Evolutionary conservation across 2,888 invertebrate species (phyloP), one percentile per base, ranked within the genome.

Genomic region (Netelia virgata): DNA sequence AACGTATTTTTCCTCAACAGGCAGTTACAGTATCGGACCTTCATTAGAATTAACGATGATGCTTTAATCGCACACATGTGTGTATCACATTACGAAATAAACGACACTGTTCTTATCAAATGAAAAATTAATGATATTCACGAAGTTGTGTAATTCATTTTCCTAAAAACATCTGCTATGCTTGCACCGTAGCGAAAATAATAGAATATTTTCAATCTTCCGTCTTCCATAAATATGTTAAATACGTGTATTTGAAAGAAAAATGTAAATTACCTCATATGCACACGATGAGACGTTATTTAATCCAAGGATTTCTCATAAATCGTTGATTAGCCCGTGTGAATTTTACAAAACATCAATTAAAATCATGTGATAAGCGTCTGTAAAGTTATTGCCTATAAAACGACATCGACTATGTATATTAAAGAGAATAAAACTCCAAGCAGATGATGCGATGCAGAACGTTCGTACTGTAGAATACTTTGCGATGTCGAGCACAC

Each of bases 1-100:
- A 94, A 41, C 91, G 91, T 84, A 83, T 94, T 5, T 94, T 94
- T 75, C 94, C 94, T 10, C 28, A 93, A 50, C 9, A 3, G 28
- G 9, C 8, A 59, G 10, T 10, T 11, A 2, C 59, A 9, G 47
- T 3, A 47, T 1, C 16, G 14, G 9, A 20, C 20, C 20, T 18
- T 66, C 20, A n/a, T 75, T 63, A 75, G 50, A 16, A 16, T 74
- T 50, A 36, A 74, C 14, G 36, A 68, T 68, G 50, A 23, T 9
- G 5, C 8, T 41, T 55, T 55, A 53, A 69, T 69, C 10, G 14
- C 28, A 36, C 20, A 11, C 57, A 57, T 20, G 20, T 20, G 18
- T 55, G 57, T 55, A 55, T 55, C 55, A 11, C 57, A 20, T 14
- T 36, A 16, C 11, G n/a, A 36, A 69, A 55, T 18, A 36, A 55